Conservation (phyloP, 2,888 invertebrate species). For the Scaptomyza parva region DNA sequence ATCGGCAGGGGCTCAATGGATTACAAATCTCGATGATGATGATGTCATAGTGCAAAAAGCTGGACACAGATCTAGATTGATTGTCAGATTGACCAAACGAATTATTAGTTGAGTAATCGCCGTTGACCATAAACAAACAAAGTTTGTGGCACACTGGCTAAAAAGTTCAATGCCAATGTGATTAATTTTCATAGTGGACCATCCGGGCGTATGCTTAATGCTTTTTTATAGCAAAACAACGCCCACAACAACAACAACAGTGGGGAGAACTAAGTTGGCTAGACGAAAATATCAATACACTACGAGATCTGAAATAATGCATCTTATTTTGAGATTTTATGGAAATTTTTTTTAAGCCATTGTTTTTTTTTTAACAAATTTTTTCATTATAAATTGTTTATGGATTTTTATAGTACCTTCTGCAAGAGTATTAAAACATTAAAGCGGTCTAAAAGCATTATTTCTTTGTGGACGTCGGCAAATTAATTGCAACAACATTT, state of each 20-base stretch:
- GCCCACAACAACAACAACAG: conserved; percentile 56
- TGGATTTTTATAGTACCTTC: not conserved
- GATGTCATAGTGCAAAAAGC: conserved; percentile 56
- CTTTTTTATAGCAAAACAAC: conserved; percentile 19
- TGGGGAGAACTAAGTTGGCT: not conserved
- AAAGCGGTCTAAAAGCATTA: conserved; percentile 7
- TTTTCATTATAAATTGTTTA: too few relatives aligned
- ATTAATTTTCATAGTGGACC: conserved; percentile 68
- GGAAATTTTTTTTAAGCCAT: not conserved
- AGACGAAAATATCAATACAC: not conserved
- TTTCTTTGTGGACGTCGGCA: not conserved
- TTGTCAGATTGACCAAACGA: conserved; percentile 20
- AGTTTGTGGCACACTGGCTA: conserved; percentile 49
- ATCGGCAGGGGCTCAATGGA: conserved; percentile 11
- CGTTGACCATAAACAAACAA: conserved; percentile 69
- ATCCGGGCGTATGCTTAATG: conserved; percentile 54
- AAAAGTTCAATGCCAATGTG: conserved; percentile 73
- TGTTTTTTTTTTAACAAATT: not conserved
- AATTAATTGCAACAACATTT: conserved; percentile 19
- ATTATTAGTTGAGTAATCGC: conserved; percentile 59
- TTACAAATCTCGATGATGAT: conserved; percentile 49
- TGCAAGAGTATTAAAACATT: not conserved
- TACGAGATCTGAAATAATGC: not conserved
- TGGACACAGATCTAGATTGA: conserved; percentile 19
- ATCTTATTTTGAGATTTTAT: not conserved